A percentile compares a stretch with the other conserved stretches of the same genome.
phyloP scores from a whole-genome alignment of 2,113 vertebrate genomes.

The Ploceus nigricollis region DNA sequence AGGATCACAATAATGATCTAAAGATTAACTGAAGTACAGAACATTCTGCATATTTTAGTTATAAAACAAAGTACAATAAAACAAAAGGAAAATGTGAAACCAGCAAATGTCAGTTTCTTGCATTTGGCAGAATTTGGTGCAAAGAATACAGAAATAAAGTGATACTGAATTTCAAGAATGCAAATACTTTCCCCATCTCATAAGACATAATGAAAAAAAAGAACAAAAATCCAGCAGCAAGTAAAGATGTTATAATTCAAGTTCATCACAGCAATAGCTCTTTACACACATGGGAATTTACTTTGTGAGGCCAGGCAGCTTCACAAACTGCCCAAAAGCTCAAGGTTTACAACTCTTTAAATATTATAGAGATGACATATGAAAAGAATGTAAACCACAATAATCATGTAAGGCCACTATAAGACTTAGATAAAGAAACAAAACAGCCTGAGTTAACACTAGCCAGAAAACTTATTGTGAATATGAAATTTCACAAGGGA shows the following conservation, averaged over 20 bases:
- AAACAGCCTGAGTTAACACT: not conserved
- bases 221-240: not conserved
- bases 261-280: not conserved
- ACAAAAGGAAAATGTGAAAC: constrained; percentile 2
- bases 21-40: not conserved
- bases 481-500: not conserved
- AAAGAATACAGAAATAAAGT: constrained; percentile 9
- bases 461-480: not conserved
- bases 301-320: not conserved
- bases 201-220: constrained; percentile 17
- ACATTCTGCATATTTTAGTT: not conserved
- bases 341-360: not conserved
- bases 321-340: not conserved
- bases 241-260: not conserved
- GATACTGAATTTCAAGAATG: constrained; percentile 35
- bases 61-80: not conserved
- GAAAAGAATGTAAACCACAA: not conserved
- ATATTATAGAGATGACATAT: not conserved
- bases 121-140: not conserved
- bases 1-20: not conserved
- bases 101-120: not conserved
- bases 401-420: not conserved
- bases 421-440: not conserved
- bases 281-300: not conserved
- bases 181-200: constrained; percentile 19